Evolutionary conservation across 2,113 vertebrate genomes (phyloP), one percentile per base, ranked within the genome.

Genomic region (Entomyzon cyanotis): DNA sequence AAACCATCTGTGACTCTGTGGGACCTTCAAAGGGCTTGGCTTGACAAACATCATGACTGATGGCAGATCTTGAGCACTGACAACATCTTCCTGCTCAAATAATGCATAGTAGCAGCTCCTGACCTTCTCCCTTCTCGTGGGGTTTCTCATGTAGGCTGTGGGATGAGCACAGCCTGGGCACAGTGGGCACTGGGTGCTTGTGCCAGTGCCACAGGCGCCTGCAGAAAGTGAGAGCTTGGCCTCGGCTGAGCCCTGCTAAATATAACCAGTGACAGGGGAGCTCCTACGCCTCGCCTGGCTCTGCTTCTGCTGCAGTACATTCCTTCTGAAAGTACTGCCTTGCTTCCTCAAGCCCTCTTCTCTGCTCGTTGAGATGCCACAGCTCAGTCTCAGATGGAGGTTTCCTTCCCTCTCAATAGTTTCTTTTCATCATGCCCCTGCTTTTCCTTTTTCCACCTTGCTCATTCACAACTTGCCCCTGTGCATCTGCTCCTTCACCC

Each of bases 141-240:
- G 24, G 16, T 35, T 83, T 77, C 56, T 81, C 1, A 0, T 2
- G 58, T n/a, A 59, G 47, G 11, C 65, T 83, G 52, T 7, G 4
- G 10, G 18, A 5, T 0, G 5, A 59, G 58, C 7, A 56, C 41
- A 84, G 44, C 28, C 59, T 19, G 30, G 55, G 59, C 50, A 84
- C 0, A 1, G 46, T 0, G 0, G 46, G 50, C 37, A 58, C 20
- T 1, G 3, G 46, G 41, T 69, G n/a, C 68, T 60, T 10, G 18
- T 31, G 14, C 22, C 2, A 6, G 33, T 33, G 77, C 68, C 11
- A 7, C 11, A 25, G 49, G 35, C 0, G 0, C 53, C 71, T n/a
- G 52, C 4, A 3, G 49, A 22, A 47, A 41, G 59, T 4, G 7
- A 27, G 33, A 53, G 67, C 75, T 41, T 0, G 2, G 77, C 67